These are phyloP conservation scores for Drosophila meridiana DNA, from an alignment of 2,888 invertebrate genomes.

Conservation along the genomic window DNA sequence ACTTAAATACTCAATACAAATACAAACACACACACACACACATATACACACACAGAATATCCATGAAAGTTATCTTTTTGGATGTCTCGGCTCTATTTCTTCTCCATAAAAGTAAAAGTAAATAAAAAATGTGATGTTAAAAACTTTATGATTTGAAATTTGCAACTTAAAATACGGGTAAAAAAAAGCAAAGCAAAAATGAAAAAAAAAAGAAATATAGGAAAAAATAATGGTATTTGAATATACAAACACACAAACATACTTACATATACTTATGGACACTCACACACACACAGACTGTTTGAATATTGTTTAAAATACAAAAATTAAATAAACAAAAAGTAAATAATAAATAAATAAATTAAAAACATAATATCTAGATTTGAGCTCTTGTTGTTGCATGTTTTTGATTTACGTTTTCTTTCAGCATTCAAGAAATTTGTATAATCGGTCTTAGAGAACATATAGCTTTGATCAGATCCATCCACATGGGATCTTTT, in stretches of 20 bases:
- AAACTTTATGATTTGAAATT: slow-evolving; percentile 64
- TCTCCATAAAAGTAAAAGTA: slow-evolving; percentile 51
- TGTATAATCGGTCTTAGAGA: slow-evolving; percentile 23
- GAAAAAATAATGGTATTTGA: slow-evolving; percentile 27
- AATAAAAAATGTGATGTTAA: slow-evolving; percentile 64
- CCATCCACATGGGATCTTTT: slow-evolving; percentile 2
- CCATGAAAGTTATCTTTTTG: slow-evolving; percentile 7
- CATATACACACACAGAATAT: neutral
- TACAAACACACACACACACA: neutral
- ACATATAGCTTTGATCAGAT: slow-evolving; percentile 35
- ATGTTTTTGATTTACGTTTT: slow-evolving; percentile 38
- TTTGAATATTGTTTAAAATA: slow-evolving; percentile 39
- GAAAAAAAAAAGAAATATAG: slow-evolving; percentile 14
- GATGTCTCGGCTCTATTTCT: slow-evolving; percentile 19
- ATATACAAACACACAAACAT: slow-evolving; percentile 28
- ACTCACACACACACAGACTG: slow-evolving; percentile 46
- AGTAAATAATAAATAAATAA: slow-evolving; percentile 24
- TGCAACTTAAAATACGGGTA: slow-evolving; percentile 77
- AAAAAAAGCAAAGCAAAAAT: slow-evolving; percentile 46
- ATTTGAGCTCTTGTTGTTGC: slow-evolving; percentile 62
- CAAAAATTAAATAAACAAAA: neutral
- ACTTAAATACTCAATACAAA: slow-evolving; percentile 2
- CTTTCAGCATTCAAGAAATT: slow-evolving; percentile 33
- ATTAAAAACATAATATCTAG: slow-evolving; percentile 36
- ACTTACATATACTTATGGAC: slow-evolving; percentile 25